These are phyloP conservation scores for Sinocyclocheilus grahami DNA, from an alignment of 2,113 vertebrate genomes.

Conservation along the genomic window DNA sequence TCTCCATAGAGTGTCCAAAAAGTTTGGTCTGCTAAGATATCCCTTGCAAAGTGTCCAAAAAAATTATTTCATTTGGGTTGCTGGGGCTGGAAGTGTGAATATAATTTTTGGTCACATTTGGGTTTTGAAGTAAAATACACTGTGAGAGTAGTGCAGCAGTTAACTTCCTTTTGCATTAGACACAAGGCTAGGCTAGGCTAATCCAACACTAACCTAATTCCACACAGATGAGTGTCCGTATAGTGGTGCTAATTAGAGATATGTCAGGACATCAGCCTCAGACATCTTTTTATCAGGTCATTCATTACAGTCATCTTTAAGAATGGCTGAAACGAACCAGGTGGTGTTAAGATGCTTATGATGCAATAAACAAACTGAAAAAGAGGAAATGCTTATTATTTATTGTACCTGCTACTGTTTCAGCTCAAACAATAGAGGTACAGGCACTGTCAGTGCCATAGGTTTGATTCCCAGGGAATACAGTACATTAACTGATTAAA, in stretches of 20 bases:
- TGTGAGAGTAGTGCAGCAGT: slow-evolving; percentile 2
- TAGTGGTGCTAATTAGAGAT: slow-evolving; percentile 23
- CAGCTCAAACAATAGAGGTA: background rate
- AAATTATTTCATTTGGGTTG: no score
- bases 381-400: background rate
- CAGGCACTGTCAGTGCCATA: background rate
- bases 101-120: background rate
- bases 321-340: background rate
- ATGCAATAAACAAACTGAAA: background rate
- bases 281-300: slow-evolving; percentile 2
- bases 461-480: background rate
- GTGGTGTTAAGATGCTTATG: background rate
- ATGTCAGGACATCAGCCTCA: slow-evolving; percentile 25
- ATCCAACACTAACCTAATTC: slow-evolving; percentile 72
- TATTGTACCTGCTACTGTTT: background rate
- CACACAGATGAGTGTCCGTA: slow-evolving; percentile 40
- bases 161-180: slow-evolving; percentile 55
- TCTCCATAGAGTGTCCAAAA: background rate
- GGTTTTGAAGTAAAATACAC: background rate
- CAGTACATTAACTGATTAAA: background rate
- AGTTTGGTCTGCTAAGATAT: background rate
- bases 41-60: background rate
- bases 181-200: slow-evolving; percentile 61
- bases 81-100: background rate
- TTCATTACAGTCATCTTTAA: background rate